phyloP scores from a whole-genome alignment of 2,888 invertebrate genomes.

The Sarcophaga variegata region DNA sequence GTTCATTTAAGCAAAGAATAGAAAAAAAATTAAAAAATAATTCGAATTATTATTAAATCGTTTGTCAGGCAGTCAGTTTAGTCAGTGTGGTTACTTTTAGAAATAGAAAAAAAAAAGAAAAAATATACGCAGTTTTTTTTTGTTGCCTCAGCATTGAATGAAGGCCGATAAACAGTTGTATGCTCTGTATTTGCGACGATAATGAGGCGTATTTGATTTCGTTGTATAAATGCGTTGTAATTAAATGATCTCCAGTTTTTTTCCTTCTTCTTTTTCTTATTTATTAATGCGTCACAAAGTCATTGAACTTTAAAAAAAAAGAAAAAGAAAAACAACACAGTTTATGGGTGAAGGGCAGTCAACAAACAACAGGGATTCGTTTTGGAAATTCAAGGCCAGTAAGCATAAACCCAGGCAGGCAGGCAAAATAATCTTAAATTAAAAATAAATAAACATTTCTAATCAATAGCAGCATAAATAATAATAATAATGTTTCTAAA shows the following conservation, averaged over 20 bases:
- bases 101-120: background rate
- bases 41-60: conserved; percentile 4
- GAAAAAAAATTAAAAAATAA: background rate
- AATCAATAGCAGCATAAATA: no score
- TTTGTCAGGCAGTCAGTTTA: background rate
- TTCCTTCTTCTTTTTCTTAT: background rate
- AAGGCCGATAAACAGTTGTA: background rate
- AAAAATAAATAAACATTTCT: no score
- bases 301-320: background rate
- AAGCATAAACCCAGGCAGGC: background rate
- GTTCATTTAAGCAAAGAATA: background rate
- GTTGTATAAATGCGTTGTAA: background rate
- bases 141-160: background rate
- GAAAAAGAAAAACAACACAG: background rate
- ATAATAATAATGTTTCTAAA: no score
- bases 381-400: background rate
- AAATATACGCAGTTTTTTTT: background rate
- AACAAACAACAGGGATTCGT: background rate
- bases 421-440: no score
- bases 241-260: background rate
- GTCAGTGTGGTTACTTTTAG: background rate
- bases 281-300: background rate
- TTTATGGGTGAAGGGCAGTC: background rate
- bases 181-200: background rate
- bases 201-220: background rate